Conservation (phyloP, 2,113 vertebrate species). For the Gasterosteus aculeatus region DNA sequence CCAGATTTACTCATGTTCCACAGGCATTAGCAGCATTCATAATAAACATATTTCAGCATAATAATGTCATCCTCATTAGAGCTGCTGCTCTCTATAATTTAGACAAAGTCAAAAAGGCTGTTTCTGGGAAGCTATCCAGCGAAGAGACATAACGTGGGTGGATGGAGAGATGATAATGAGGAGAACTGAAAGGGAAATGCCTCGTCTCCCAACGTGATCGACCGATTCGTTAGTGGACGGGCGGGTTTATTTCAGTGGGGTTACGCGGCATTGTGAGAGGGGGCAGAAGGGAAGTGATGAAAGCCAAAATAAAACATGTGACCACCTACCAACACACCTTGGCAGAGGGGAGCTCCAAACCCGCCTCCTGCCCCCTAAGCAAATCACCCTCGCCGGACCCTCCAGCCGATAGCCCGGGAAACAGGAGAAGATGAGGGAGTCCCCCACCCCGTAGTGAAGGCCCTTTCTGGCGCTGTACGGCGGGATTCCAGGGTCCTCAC, state of each 20-base stretch:
- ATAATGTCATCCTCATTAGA: slow-evolving; percentile 54
- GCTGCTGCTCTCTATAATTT: slow-evolving; percentile 46
- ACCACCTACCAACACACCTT: slow-evolving; percentile 99
- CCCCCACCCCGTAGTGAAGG: slow-evolving; percentile 93
- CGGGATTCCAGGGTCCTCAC: slow-evolving; percentile 94
- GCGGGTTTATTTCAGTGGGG: background rate
- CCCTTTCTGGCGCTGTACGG: slow-evolving; percentile 94
- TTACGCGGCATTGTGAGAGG: slow-evolving; percentile 7
- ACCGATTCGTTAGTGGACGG: slow-evolving; percentile 27
- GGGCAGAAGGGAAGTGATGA: slow-evolving; percentile 34
- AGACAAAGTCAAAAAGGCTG: slow-evolving; percentile 38
- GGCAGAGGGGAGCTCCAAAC: slow-evolving; percentile 99
- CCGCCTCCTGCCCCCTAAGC: slow-evolving; percentile 96
- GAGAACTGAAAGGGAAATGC: slow-evolving; percentile 29
- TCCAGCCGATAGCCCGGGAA: slow-evolving; percentile 98
- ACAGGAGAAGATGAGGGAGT: slow-evolving; percentile 93
- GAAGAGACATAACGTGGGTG: slow-evolving; percentile 23
- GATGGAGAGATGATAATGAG: slow-evolving; percentile 34
- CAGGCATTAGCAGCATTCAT: slow-evolving; percentile 26
- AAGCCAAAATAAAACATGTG: slow-evolving; percentile 91
- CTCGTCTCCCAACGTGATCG: slow-evolving; percentile 10
- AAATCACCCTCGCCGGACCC: slow-evolving; percentile 91
- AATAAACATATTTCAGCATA: slow-evolving; percentile 38
- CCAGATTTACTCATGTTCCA: slow-evolving; percentile 17
- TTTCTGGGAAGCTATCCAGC: slow-evolving; percentile 59